These are phyloP conservation scores for Drosophila stalkeri DNA, from an alignment of 2,888 invertebrate genomes.

Conservation along the genomic window DNA sequence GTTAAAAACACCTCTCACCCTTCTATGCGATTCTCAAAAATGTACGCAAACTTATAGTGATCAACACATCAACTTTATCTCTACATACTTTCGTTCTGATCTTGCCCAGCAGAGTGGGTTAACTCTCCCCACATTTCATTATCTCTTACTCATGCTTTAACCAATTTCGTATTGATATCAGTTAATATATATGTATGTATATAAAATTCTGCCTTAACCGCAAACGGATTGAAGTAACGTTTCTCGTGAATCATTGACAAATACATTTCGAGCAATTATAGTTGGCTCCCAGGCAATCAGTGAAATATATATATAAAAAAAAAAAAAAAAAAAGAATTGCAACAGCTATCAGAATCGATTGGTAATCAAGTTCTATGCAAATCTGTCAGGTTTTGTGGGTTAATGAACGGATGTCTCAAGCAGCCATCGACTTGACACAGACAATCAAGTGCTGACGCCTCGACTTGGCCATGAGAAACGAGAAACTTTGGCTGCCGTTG, in stretches of 20 bases:
- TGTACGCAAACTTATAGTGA: not conserved
- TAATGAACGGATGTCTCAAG: conserved; percentile 72
- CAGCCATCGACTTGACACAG: conserved; percentile 54
- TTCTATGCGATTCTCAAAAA: conserved; percentile 4
- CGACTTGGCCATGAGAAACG: conserved; percentile 47
- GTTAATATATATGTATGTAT: not conserved
- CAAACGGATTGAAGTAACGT: not conserved
- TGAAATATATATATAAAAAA: not conserved
- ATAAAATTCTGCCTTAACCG: not conserved
- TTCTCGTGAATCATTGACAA: conserved; percentile 1
- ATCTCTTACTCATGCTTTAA: not conserved
- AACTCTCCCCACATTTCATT: not conserved
- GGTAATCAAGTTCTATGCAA: conserved; percentile 56
- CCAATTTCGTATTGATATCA: not conserved
- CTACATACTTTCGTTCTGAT: not conserved
- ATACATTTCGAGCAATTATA: not conserved
- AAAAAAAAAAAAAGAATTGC: conserved; percentile 15
- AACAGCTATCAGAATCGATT: conserved; percentile 44
- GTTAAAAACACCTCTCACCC: not conserved
- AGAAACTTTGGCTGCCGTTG: conserved; percentile 3
- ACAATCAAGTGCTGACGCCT: conserved; percentile 43
- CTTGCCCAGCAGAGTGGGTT: too few relatives aligned
- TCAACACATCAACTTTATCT: not conserved
- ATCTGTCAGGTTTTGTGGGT: conserved; percentile 62
- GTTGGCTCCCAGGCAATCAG: conserved; percentile 1